Evolutionary conservation across 2,797 vertebrate genomes (phyloP), one percentile per base, ranked within the genome.

Genomic region (Hafferia zeledoni): DNA sequence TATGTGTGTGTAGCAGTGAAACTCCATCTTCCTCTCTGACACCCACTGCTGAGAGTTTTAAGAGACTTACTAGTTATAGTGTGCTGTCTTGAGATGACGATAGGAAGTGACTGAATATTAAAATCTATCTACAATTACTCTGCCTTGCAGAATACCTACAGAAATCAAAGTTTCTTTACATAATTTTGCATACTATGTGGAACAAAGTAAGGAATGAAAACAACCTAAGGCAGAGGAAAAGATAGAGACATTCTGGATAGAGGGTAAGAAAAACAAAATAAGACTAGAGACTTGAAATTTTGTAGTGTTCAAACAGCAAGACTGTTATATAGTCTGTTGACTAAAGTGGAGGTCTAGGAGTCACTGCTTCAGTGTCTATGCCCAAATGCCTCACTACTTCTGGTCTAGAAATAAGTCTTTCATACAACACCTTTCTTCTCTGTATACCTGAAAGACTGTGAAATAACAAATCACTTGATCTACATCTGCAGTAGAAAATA

Each of bases 301-400:
- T 74, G 8, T 13, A 17, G 4, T 30, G 61, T 84, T 65, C 56
- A 52, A 44, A 17, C 4, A 68, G 24, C 17, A 52, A 12, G 17
- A 30, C 13, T 33, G 6, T 35, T 25, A 1, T 27, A 25, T n/a
- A 28, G 3, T 61, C 10, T 47, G 7, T 16, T 74, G 44, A 49
- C 25, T 53, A 44, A 49, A 24, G 33, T 17, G 9, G 8, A 3
- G 13, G 11, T 35, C 35, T 72, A 41, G 14, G 11, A 22, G 63
- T 85, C 14, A 60, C 25, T 60, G 5, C 7, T 70, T 78, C 33
- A 55, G 22, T 33, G 25, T 41, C 52, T 77, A 9, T 25, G 65
- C 8, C 6, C 43, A 39, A 50, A 43, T 13, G 39, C 4, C 4
- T 77, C 25, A 25, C n/a, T 56, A 44, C 0, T 0, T 60, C 33